Evolutionary conservation across 2,888 invertebrate genomes (phyloP).

Genomic region (Nomada fabriciana): DNA sequence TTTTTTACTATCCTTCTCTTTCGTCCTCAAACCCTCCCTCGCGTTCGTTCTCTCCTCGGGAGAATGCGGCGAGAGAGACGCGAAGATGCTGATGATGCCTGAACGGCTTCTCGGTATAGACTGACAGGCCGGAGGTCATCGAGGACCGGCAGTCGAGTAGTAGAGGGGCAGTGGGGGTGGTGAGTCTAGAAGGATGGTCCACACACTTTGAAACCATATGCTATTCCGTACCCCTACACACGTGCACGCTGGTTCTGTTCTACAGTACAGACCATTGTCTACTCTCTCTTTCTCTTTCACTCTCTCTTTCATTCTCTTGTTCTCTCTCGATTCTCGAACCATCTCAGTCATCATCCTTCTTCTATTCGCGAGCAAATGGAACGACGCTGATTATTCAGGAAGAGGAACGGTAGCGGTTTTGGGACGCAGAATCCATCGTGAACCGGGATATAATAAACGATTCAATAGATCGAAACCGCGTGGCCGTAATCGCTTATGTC

Average conservation of each 20-base stretch:
- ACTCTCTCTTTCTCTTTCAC: background rate
- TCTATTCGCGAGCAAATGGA: background rate
- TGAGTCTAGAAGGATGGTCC: slow-evolving; percentile 59
- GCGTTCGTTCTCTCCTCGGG: slow-evolving; percentile 26
- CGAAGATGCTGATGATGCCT: slow-evolving; percentile 69
- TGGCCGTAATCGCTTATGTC: background rate
- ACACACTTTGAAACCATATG: slow-evolving; percentile 57
- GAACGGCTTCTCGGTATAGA: slow-evolving; percentile 78
- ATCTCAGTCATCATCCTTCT: background rate
- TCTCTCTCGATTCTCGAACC: slow-evolving; percentile 10
- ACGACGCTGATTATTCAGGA: background rate
- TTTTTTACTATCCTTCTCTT: slow-evolving; percentile 14
- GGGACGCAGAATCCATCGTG: too few species aligned
- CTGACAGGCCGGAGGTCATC: slow-evolving; percentile 74
- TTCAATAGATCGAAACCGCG: background rate
- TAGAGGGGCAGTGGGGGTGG: slow-evolving; percentile 56
- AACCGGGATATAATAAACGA: background rate
- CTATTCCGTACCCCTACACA: slow-evolving; percentile 44
- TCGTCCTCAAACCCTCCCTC: slow-evolving; percentile 27
- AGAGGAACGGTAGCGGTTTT: background rate
- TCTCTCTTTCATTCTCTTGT: too few species aligned
- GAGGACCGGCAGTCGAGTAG: slow-evolving; percentile 60
- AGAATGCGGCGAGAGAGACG: slow-evolving; percentile 49
- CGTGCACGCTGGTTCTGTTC: background rate
- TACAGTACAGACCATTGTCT: slow-evolving; percentile 22